Conservation (phyloP, 1,140 invertebrate genomes). For the Caenorhabditis tropicalis region DNA sequence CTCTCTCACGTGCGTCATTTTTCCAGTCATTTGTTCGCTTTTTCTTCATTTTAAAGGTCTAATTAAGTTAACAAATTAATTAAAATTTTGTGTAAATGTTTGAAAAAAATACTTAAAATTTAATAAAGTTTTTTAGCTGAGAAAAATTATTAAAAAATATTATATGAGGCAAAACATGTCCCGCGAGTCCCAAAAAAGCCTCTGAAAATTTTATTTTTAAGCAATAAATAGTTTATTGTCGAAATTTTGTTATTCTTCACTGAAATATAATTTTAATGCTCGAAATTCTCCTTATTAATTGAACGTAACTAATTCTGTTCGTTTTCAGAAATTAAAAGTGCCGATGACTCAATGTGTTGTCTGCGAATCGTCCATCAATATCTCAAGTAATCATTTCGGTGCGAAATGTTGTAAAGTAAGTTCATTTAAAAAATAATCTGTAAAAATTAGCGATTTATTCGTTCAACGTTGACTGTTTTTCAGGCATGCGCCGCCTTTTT, state of each 20-base stretch:
- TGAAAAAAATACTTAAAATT: too few species aligned
- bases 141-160: too few species aligned
- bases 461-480: background rate
- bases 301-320: too few species aligned
- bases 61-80: too few species aligned
- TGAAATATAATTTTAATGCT: background rate
- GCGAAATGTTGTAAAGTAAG: slow-evolving; percentile 18
- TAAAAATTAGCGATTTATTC: background rate
- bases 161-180: too few species aligned
- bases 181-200: too few species aligned
- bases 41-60: background rate
- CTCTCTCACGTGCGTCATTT: background rate
- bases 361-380: background rate
- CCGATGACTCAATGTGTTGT: background rate
- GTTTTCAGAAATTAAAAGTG: background rate
- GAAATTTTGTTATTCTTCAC: background rate
- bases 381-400: slow-evolving; percentile 21
- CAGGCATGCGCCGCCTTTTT: slow-evolving; percentile 25
- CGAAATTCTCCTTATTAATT: too few species aligned
- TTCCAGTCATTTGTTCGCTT: background rate
- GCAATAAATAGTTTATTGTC: too few species aligned
- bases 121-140: too few species aligned
- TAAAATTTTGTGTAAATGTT: too few species aligned
- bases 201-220: too few species aligned
- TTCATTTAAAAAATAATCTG: background rate